A percentile compares a stretch with the other conserved stretches of the same genome.
phyloP scores from a whole-genome alignment of 2,797 vertebrate genomes.

The Iguana delicatissima region DNA sequence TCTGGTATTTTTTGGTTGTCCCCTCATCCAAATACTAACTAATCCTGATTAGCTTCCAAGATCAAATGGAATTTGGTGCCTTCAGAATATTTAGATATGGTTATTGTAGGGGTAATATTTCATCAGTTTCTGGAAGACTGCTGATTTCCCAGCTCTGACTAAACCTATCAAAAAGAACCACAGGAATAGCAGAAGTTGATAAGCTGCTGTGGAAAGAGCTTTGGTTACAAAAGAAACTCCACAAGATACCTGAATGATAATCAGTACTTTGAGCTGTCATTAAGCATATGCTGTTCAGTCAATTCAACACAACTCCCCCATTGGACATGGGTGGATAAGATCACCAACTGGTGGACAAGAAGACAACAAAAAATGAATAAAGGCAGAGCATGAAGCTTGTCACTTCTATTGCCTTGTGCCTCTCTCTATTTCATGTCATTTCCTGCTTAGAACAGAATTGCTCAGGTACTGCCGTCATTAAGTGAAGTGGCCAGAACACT shows the following conservation, averaged over 20 bases:
- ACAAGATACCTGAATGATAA: accelerated
- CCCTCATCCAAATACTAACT: too few species aligned
- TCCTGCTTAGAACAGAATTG: accelerated
- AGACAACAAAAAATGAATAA: not conserved
- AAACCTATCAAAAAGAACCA: conserved; percentile 4
- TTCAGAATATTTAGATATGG: too few species aligned
- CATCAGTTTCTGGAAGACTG: not conserved
- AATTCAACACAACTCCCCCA: accelerated
- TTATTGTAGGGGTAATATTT: not conserved
- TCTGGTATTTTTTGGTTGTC: too few species aligned
- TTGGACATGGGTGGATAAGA: not conserved
- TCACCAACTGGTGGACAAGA: not conserved
- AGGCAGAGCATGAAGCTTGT: not conserved
- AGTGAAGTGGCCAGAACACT: conserved; percentile 15
- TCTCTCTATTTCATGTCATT: not conserved
- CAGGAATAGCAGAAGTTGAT: not conserved
- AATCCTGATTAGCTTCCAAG: too few species aligned
- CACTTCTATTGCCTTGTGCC: not conserved
- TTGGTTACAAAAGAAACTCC: not conserved
- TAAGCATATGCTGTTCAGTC: not conserved
- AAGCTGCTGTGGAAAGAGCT: conserved; percentile 1
- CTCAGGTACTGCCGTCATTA: not conserved
- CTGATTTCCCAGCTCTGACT: not conserved
- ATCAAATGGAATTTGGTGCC: too few species aligned
- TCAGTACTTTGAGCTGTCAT: not conserved